Conservation (phyloP, 2,888 invertebrate genomes). For the Lasius fuliginosus region DNA sequence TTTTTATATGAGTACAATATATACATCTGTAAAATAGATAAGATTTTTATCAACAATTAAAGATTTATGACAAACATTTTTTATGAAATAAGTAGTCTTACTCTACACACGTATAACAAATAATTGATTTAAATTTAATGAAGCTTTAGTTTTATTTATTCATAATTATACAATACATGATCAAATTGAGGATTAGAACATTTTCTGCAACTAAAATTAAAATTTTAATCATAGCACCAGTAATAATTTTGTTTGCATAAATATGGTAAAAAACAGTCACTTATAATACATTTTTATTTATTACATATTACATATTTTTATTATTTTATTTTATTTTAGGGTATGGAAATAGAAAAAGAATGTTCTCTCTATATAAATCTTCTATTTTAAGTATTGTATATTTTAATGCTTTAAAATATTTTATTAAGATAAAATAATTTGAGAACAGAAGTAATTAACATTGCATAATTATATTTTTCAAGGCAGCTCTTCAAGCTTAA, state of each 20-base stretch:
- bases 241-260: background rate
- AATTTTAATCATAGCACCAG: background rate
- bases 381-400: background rate
- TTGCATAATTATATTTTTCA: background rate
- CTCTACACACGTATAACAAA: background rate
- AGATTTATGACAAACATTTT: background rate
- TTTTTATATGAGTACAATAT: background rate
- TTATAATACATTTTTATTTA: too few species aligned
- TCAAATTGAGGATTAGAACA: background rate
- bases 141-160: background rate
- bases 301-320: background rate
- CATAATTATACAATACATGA: background rate
- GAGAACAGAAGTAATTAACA: background rate
- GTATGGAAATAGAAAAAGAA: background rate
- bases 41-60: background rate
- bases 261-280: background rate
- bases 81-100: background rate
- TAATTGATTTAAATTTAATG: background rate
- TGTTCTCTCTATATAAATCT: background rate
- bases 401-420: background rate
- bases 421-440: background rate
- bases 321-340: background rate
- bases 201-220: background rate
- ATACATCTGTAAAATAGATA: background rate
- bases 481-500: background rate